These are phyloP conservation scores for Syrphus vitripennis DNA, from an alignment of 2,888 invertebrate genomes.

Conservation along the genomic window DNA sequence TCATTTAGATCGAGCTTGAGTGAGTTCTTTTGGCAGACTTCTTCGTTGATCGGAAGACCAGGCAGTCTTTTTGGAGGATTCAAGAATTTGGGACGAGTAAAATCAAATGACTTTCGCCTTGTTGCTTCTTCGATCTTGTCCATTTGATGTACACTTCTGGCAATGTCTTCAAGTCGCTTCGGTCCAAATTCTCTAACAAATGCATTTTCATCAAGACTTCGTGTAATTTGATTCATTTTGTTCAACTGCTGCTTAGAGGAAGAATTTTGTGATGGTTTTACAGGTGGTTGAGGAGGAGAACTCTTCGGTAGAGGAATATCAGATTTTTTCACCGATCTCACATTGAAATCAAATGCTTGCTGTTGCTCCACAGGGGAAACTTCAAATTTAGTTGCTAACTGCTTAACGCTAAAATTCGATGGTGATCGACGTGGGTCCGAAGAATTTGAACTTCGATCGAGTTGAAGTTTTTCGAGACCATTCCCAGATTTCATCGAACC, in stretches of 20 bases:
- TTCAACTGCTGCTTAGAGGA: conserved; percentile 81
- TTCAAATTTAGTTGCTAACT: conserved; percentile 85
- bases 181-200: conserved; percentile 86
- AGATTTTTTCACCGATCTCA: conserved; percentile 72
- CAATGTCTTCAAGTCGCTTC: conserved; percentile 78
- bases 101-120: conserved; percentile 84
- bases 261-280: conserved; percentile 30
- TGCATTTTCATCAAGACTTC: conserved; percentile 88
- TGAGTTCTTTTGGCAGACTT: conserved; percentile 74
- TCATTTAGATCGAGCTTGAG: conserved; percentile 55
- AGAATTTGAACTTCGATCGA: conserved; percentile 71
- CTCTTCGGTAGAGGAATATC: conserved; percentile 34
- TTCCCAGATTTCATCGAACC: conserved; percentile 76
- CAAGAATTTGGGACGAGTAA: conserved; percentile 83
- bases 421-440: conserved; percentile 77
- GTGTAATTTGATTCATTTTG: conserved; percentile 84
- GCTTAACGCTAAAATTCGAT: conserved; percentile 83
- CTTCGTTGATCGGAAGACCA: conserved; percentile 79
- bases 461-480: conserved; percentile 66
- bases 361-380: conserved; percentile 84
- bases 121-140: conserved; percentile 76
- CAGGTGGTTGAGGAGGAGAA: conserved; percentile 38
- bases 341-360: conserved; percentile 82
- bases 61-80: conserved; percentile 83
- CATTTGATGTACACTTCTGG: conserved; percentile 77